Conservation (phyloP, 2,888 invertebrate species). For the Mesorhabditis belari region DNA sequence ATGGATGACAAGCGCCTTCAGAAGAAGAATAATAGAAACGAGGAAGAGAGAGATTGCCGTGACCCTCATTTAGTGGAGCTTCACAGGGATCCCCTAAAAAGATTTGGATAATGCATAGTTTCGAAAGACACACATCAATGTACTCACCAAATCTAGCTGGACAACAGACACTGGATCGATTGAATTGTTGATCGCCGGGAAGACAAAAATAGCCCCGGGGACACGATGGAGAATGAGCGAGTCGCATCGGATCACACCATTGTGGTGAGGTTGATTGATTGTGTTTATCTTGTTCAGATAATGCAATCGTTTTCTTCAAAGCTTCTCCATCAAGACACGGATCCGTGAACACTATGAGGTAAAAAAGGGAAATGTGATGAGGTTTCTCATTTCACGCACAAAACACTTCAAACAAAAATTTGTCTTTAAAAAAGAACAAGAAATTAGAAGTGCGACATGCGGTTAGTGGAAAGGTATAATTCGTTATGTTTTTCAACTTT, state of each 20-base stretch:
- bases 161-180: constrained; percentile 26
- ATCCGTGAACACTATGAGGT: constrained; percentile 38
- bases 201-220: constrained; percentile 23
- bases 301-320: constrained; percentile 8
- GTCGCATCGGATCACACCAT: constrained; percentile 1
- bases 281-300: constrained; percentile 22
- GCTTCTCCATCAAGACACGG: constrained; percentile 38
- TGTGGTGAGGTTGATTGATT: constrained; percentile 6
- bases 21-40: constrained; percentile 39
- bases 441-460: too few species aligned
- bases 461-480: too few species aligned
- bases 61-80: constrained; percentile 26
- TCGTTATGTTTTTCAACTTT: too few species aligned
- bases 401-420: too few species aligned
- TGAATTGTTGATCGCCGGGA: constrained; percentile 19
- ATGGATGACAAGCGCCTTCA: constrained; percentile 25
- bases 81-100: constrained; percentile 32
- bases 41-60: constrained; percentile 24
- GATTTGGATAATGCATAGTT: background rate
- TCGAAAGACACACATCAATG: background rate
- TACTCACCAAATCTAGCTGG: constrained; percentile 28
- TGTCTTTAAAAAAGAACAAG: too few species aligned
- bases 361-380: too few species aligned
- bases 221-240: background rate
- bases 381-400: too few species aligned